Percentiles rank a stretch among this genome's conserved stretches.
Conservation (phyloP, 1,140 invertebrate genomes). For the Episyrphus balteatus region DNA sequence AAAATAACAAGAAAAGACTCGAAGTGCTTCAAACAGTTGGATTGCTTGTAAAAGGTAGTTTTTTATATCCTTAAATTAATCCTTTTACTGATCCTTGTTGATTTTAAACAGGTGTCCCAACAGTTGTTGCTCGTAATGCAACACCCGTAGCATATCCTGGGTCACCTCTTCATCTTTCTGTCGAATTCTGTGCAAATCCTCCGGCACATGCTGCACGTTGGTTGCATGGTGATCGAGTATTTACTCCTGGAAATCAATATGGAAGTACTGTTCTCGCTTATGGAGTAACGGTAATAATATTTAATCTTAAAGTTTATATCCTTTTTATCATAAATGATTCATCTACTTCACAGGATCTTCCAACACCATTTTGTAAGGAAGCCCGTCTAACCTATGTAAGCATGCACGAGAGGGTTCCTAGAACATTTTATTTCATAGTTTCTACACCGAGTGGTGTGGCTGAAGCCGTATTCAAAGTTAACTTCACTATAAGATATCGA, state of each 20-base stretch:
- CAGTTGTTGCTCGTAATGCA: slow-evolving; percentile 39
- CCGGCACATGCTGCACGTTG: slow-evolving; percentile 35
- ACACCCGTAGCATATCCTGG: slow-evolving; percentile 43
- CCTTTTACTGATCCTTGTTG: neutral
- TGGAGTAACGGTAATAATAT: slow-evolving; percentile 27
- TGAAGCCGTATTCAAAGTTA: slow-evolving; percentile 33
- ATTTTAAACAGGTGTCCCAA: slow-evolving; percentile 36
- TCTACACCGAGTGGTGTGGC: slow-evolving; percentile 34
- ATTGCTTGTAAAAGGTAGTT: slow-evolving; percentile 41
- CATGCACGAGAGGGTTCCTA: slow-evolving; percentile 35
- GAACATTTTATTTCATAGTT: slow-evolving; percentile 36
- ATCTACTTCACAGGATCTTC: no score
- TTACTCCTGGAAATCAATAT: slow-evolving; percentile 36
- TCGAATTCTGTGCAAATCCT: slow-evolving; percentile 46
- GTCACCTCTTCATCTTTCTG: slow-evolving; percentile 40
- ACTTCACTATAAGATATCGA: slow-evolving; percentile 33
- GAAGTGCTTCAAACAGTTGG: slow-evolving; percentile 40
- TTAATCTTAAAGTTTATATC: no score
- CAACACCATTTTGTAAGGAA: slow-evolving; percentile 36
- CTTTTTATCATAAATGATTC: no score
- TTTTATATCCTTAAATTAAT: slow-evolving; percentile 10
- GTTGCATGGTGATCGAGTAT: slow-evolving; percentile 35
- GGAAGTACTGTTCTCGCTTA: slow-evolving; percentile 34
- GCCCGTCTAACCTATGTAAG: slow-evolving; percentile 35
- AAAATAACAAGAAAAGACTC: slow-evolving; percentile 37